Evolutionary conservation across 2,797 vertebrate genomes (phyloP).

Genomic region (Lateolabrax maculatus): DNA sequence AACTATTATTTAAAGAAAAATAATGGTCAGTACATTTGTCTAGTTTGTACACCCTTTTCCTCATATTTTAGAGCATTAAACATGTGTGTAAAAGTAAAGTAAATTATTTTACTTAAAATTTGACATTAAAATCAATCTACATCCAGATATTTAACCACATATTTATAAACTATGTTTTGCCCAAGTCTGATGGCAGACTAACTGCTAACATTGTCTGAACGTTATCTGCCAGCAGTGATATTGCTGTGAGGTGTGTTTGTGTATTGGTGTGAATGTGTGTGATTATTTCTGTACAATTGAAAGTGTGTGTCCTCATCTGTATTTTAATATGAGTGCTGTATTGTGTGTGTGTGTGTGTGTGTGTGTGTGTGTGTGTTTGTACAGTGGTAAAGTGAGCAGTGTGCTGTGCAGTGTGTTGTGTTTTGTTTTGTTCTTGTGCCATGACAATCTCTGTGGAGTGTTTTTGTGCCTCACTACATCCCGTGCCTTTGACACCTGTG

Average conservation of each 20-base stretch:
- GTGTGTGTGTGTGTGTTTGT: slow-evolving; percentile 35
- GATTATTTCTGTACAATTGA: slow-evolving; percentile 40
- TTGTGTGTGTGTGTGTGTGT: slow-evolving; percentile 34
- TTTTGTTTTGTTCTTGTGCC: slow-evolving; percentile 30
- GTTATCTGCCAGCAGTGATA: slow-evolving; percentile 70
- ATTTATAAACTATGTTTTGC: slow-evolving; percentile 50
- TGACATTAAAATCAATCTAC: neutral
- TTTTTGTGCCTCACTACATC: slow-evolving; percentile 68
- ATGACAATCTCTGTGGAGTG: slow-evolving; percentile 57
- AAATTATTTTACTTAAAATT: neutral
- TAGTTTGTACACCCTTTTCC: neutral
- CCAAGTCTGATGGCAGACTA: slow-evolving; percentile 59
- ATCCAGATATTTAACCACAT: neutral
- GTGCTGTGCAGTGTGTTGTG: slow-evolving; percentile 55
- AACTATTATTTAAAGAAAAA: neutral
- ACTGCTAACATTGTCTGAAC: slow-evolving; percentile 67
- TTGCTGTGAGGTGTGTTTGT: slow-evolving; percentile 70
- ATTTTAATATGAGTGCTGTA: slow-evolving; percentile 43
- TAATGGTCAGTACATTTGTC: neutral
- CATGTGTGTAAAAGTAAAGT: neutral
- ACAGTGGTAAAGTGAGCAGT: slow-evolving; percentile 45
- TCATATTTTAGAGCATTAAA: neutral
- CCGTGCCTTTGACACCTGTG: slow-evolving; percentile 67
- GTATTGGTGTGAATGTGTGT: slow-evolving; percentile 52
- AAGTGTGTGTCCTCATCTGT: slow-evolving; percentile 56